Evolutionary conservation across 2,113 vertebrate species (phyloP).

Genomic region (Thinocorus orbignyianus): DNA sequence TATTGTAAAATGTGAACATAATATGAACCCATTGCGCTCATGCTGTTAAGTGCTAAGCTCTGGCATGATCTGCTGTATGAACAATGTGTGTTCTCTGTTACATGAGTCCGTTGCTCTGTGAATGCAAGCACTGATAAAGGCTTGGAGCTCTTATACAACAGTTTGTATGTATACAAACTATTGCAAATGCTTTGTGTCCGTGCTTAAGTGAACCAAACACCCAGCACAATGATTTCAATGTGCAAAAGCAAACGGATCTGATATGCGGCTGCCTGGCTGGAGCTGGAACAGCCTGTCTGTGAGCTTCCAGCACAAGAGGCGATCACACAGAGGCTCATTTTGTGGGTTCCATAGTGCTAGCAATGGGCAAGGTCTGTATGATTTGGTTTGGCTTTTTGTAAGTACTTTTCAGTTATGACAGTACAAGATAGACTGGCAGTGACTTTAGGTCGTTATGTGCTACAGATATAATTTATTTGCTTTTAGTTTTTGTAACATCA

Average conservation of each 20-base stretch:
- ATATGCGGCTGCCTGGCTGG: not conserved
- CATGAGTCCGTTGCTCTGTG: not conserved
- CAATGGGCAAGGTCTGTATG: not conserved
- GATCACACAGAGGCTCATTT: not conserved
- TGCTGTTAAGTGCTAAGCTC: not conserved
- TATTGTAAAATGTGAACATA: conserved; percentile 30
- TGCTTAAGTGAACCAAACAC: not conserved
- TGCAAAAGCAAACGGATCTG: not conserved
- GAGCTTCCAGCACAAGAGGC: not conserved
- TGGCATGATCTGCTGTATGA: not conserved
- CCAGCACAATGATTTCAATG: not conserved
- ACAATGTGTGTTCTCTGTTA: not conserved
- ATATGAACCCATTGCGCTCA: not conserved
- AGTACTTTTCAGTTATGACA: not conserved
- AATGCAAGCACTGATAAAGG: not conserved
- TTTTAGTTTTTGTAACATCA: conserved; percentile 25
- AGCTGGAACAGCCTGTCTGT: not conserved
- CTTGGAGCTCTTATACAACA: not conserved
- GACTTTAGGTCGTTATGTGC: not conserved
- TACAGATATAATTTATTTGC: conserved; percentile 9
- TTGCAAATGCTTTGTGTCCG: accelerated
- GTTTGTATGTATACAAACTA: not conserved
- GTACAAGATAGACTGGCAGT: not conserved
- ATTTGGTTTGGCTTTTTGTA: not conserved
- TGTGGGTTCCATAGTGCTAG: not conserved